Percentiles rank a stretch among this genome's conserved stretches.
Evolutionary conservation across 2,797 vertebrate species (phyloP).

Genomic region (Paedocypris micromegethes): DNA sequence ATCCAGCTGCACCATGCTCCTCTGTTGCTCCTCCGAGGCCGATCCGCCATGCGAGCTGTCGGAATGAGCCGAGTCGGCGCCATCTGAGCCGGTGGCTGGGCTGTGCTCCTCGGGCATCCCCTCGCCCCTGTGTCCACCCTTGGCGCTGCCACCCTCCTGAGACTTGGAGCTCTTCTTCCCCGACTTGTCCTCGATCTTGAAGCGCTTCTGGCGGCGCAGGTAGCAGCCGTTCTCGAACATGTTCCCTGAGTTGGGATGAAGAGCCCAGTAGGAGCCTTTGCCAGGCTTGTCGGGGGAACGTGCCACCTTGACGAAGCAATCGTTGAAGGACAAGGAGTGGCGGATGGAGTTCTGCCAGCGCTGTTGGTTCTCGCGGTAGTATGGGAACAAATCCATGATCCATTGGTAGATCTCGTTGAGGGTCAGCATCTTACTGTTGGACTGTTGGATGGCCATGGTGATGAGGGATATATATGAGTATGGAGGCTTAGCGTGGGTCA

Average conservation of each 20-base stretch:
- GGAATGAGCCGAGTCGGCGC: conserved; percentile 71
- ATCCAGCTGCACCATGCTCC: conserved; percentile 63
- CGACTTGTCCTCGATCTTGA: conserved; percentile 83
- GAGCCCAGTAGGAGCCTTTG: conserved; percentile 87
- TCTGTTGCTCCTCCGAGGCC: conserved; percentile 69
- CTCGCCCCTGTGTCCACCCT: conserved; percentile 58
- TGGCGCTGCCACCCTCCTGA: conserved; percentile 60
- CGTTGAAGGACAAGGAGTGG: conserved; percentile 88
- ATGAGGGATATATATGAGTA: conserved; percentile 91
- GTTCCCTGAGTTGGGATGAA: conserved; percentile 86
- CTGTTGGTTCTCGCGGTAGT: conserved; percentile 88
- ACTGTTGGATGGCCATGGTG: conserved; percentile 91
- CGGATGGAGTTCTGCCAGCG: conserved; percentile 91
- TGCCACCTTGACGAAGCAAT: conserved; percentile 88
- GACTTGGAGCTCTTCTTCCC: conserved; percentile 67
- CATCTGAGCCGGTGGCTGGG: conserved; percentile 68
- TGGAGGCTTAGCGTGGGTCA: conserved; percentile 84
- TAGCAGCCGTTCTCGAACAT: conserved; percentile 94
- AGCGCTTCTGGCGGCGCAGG: conserved; percentile 85
- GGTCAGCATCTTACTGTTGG: conserved; percentile 84
- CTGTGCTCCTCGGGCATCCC: conserved; percentile 64
- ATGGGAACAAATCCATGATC: conserved; percentile 92
- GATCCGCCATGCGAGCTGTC: conserved; percentile 71
- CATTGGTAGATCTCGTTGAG: conserved; percentile 91
- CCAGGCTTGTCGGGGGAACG: conserved; percentile 86